Conservation (phyloP, 1,140 invertebrate genomes). For the Drosophila lacertosa region DNA sequence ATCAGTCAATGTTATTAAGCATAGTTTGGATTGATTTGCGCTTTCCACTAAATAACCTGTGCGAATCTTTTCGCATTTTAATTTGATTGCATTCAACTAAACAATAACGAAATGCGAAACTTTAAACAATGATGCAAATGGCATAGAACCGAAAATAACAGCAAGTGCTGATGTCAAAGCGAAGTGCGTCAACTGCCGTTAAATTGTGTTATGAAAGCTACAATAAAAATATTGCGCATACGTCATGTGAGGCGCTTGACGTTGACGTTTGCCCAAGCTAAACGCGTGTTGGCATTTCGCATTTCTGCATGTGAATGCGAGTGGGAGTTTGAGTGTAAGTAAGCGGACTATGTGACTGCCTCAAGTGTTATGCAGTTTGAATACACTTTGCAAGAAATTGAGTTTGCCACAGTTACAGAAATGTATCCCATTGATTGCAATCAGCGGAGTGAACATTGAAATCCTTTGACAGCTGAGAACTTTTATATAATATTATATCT, state of each 20-base stretch:
- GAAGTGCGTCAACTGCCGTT: slow-evolving; percentile 11
- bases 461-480: too few species aligned
- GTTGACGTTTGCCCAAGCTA: slow-evolving; percentile 15
- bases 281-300: background rate
- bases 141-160: slow-evolving; percentile 25
- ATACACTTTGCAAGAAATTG: too few species aligned
- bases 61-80: background rate
- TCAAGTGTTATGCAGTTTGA: background rate
- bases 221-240: slow-evolving; percentile 33
- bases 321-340: too few species aligned
- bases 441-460: too few species aligned
- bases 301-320: too few species aligned
- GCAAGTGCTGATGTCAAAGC: slow-evolving; percentile 25
- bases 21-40: slow-evolving; percentile 1
- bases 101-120: background rate
- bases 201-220: slow-evolving; percentile 4
- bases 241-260: slow-evolving; percentile 30
- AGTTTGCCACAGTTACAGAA: too few species aligned
- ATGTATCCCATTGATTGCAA: too few species aligned
- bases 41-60: background rate
- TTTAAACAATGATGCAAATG: background rate
- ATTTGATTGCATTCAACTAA: slow-evolving; percentile 15
- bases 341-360: background rate
- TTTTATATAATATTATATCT: too few species aligned
- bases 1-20: background rate